A percentile compares a stretch with the other conserved stretches of the same genome.
Conservation (phyloP, 2,888 invertebrate species). For the Crematogaster levior region DNA sequence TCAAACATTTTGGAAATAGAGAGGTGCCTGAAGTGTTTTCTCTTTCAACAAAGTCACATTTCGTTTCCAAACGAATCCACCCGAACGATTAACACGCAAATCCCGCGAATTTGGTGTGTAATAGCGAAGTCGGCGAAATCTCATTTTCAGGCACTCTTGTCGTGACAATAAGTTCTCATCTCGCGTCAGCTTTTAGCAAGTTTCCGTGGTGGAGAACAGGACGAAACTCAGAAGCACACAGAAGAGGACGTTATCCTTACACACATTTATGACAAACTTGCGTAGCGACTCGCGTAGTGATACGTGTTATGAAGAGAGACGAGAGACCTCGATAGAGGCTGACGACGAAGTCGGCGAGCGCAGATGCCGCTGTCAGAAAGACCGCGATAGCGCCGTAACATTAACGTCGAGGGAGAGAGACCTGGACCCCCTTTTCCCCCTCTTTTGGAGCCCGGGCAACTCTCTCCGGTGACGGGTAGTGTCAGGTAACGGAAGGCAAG, state of each 20-base stretch:
- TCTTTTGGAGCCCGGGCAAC: slow-evolving; percentile 29
- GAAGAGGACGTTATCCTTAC: slow-evolving; percentile 33
- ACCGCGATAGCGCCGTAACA: slow-evolving; percentile 43
- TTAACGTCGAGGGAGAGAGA: slow-evolving; percentile 41
- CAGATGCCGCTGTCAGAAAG: slow-evolving; percentile 55
- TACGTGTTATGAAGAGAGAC: slow-evolving; percentile 26
- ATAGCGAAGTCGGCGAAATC: slow-evolving; percentile 23
- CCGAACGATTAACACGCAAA: slow-evolving; percentile 23
- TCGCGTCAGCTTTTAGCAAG: slow-evolving; percentile 58
- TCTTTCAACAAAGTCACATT: background rate
- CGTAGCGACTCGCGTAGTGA: slow-evolving; percentile 5
- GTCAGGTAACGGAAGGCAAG: slow-evolving; percentile 66
- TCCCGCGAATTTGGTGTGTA: slow-evolving; percentile 7
- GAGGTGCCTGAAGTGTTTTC: background rate
- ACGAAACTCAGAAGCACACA: slow-evolving; percentile 15
- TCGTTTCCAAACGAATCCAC: background rate
- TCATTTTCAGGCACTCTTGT: slow-evolving; percentile 21
- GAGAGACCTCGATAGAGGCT: slow-evolving; percentile 41
- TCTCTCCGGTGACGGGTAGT: slow-evolving; percentile 39
- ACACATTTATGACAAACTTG: slow-evolving; percentile 16
- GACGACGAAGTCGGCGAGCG: slow-evolving; percentile 47
- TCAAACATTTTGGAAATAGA: background rate
- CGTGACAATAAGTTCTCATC: slow-evolving; percentile 63
- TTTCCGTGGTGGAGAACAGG: slow-evolving; percentile 13
- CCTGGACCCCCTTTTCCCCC: slow-evolving; percentile 20